These are phyloP conservation scores for Protaetia brevitarsis DNA, from an alignment of 1,140 invertebrate genomes.

Conservation along the genomic window DNA sequence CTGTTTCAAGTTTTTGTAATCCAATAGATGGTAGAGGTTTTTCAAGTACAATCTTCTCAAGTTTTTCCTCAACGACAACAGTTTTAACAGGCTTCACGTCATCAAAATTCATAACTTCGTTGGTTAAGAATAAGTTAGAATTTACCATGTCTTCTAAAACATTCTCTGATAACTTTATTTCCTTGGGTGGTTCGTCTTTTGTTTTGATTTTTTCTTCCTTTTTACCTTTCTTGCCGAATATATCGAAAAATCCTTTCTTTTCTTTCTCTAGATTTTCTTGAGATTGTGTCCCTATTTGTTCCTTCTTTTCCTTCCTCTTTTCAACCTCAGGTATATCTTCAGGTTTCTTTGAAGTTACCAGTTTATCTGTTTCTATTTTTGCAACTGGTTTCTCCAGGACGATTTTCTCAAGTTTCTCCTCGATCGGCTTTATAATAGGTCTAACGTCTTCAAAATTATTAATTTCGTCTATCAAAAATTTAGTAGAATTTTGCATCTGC, in stretches of 20 bases:
- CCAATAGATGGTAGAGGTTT: neutral
- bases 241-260: conserved; percentile 21
- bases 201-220: neutral
- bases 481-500: conserved; percentile 1
- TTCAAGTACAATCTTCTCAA: neutral
- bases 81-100: conserved; percentile 27
- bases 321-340: neutral
- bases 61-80: neutral
- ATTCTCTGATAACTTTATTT: neutral
- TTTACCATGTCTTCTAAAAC: conserved; percentile 20
- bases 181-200: conserved; percentile 1
- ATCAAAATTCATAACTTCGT: conserved; percentile 35
- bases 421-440: neutral
- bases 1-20: neutral
- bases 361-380: conserved; percentile 14
- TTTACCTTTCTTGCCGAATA: conserved; percentile 21
- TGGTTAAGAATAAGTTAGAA: conserved; percentile 27
- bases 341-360: conserved; percentile 1
- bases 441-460: conserved; percentile 24
- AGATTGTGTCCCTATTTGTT: conserved; percentile 15
- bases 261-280: neutral
- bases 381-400: neutral
- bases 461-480: conserved; percentile 21
- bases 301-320: conserved; percentile 13
- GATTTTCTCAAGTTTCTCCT: neutral